These are phyloP conservation scores for Callionymus lyra DNA, from an alignment of 2,113 vertebrate species.

Conservation along the genomic window DNA sequence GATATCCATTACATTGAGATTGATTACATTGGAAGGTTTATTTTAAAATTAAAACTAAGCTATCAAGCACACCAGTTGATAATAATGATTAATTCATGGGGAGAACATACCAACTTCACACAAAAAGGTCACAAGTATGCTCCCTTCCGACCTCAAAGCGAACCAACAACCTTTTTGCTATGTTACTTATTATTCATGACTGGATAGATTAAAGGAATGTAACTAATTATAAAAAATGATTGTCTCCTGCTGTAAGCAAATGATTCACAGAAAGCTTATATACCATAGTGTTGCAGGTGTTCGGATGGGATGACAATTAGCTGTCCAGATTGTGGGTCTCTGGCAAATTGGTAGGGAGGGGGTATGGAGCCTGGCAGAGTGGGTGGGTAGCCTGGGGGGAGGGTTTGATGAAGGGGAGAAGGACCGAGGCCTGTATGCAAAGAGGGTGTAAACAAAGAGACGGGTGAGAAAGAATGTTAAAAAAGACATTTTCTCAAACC, in stretches of 20 bases:
- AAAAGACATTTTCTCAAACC: slow-evolving; percentile 7
- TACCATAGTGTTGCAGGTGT: slow-evolving; percentile 82
- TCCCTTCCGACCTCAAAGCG: too few species aligned
- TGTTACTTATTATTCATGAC: too few species aligned
- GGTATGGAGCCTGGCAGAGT: slow-evolving; percentile 81
- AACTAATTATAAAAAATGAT: background rate
- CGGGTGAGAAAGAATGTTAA: background rate
- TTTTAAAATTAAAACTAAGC: too few species aligned
- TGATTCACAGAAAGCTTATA: background rate
- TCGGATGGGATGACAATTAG: slow-evolving; percentile 90
- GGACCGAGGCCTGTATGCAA: slow-evolving; percentile 73
- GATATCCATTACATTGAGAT: too few species aligned
- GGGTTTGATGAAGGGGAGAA: slow-evolving; percentile 84
- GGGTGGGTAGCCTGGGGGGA: slow-evolving; percentile 81
- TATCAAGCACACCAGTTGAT: too few species aligned
- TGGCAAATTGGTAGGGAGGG: slow-evolving; percentile 86
- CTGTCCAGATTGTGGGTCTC: slow-evolving; percentile 92
- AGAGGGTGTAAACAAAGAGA: background rate
- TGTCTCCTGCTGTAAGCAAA: background rate
- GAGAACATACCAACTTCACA: too few species aligned
- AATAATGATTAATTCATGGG: too few species aligned
- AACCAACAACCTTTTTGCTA: background rate
- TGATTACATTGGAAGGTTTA: too few species aligned
- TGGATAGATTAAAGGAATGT: too few species aligned
- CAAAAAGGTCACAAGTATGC: background rate